Base-by-base conservation (phyloP, 2,888 invertebrate genomes). In the Conus canariensis region DNA sequence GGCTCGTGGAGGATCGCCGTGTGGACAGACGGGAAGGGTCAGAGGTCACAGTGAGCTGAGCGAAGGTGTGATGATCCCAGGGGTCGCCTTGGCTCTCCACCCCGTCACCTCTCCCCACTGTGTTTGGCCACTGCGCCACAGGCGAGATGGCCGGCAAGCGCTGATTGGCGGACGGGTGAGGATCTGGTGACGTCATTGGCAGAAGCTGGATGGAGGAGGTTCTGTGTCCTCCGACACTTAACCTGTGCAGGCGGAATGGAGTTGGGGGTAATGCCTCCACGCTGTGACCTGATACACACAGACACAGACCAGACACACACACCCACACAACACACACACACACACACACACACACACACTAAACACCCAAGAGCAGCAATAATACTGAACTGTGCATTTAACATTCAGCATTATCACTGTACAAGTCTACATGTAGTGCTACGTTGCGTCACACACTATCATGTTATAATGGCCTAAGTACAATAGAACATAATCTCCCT, bases 251-350 rank as follows among this genome's bases (percentile, higher is more conserved):
- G 9, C 87, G 87, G 58, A 87, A 74, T n/a, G 87, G 87, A 19
- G 87, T 87, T 8, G 58, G 87, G 14, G 87, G 74, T 8, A 74
- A 14, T 0, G 74, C 74, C 3, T 58, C 74, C 14, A 58, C 74
- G 58, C 87, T 87, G 59, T 87, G 87, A 58, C 87, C 87, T 87
- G 87, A 14, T 0, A 74, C 22, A 58, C 59, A 67, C 60, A 25
- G 3, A 60, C 25, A 83, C 19, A 45, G n/a, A 74, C 22, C 70
- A 74, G 2, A 45, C 45, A 45, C 45, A 45, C 45, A 45, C 45
- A 45, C 45, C 1, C 45, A 45, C 45, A 45, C 45, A 45, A 45
- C 45, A 45, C 45, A 45, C 45, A 45, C 45, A 45, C 45, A 45
- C 45, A 45, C 45, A 45, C 45, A 45, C 45, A 45, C 45, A 45